A percentile compares a stretch with the other conserved stretches of the same genome.
phyloP scores from a whole-genome alignment of 2,113 vertebrate genomes.

The Campylomormyrus tamandua region DNA sequence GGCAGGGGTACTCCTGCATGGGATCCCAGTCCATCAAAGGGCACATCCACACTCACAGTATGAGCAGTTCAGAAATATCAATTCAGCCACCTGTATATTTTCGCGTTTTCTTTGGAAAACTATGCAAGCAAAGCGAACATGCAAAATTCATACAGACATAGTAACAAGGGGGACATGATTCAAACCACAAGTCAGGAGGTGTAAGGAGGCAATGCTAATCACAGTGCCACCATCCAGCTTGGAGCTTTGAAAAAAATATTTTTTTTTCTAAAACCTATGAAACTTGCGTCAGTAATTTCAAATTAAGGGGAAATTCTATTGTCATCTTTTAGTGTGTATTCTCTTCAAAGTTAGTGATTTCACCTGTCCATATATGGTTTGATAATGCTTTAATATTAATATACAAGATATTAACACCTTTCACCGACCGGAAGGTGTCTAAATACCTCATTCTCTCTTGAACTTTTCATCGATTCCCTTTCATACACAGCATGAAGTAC shows the following conservation, averaged over 20 bases:
- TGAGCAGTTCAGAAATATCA: not conserved
- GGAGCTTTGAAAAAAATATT: not conserved
- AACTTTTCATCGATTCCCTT: slow-evolving; percentile 12
- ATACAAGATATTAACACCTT: not conserved
- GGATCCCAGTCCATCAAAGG: not conserved
- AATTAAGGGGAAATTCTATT: not conserved
- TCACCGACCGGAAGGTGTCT: slow-evolving; percentile 7
- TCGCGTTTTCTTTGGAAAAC: not conserved
- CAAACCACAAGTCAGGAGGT: not conserved
- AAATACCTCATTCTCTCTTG: not conserved
- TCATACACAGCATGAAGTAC: slow-evolving; percentile 1
- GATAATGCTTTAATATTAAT: slow-evolving; percentile 20
- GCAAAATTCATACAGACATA: not conserved
- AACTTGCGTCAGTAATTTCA: not conserved
- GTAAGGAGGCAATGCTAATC: not conserved
- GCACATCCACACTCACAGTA: not conserved
- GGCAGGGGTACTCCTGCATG: not conserved
- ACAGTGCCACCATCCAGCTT: not conserved
- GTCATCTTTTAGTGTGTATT: not conserved
- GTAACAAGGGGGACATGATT: not conserved
- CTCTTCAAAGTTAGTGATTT: not conserved
- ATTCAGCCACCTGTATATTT: not conserved
- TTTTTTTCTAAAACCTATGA: not conserved
- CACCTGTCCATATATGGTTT: not conserved
- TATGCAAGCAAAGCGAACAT: not conserved